Base-by-base conservation (phyloP, 2,797 vertebrate species). In the Lepilemur ruficaudatus region DNA sequence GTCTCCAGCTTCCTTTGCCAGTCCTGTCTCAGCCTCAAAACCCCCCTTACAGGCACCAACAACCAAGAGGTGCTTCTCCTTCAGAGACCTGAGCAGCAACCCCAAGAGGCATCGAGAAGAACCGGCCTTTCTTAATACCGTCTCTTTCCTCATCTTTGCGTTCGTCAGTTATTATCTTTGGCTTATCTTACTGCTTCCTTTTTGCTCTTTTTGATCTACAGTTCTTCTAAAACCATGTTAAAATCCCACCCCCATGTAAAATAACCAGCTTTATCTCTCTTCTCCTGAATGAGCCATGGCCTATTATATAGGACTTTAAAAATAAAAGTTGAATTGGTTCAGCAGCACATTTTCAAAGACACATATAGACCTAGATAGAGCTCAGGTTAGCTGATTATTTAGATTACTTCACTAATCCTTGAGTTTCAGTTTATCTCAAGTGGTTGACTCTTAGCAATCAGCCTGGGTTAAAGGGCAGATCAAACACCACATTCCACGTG, bases 101-200 rank as follows among this genome's bases (percentile, higher is more conserved):
- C 2, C 48, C 1, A 52, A 18, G 50, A 4, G 7, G 2, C 13
- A 50, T 87, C 15, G n/a, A 0, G 0, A 0, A 20, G 9, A 4
- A 30, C 0, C 7, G 41, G 1, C 3, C 6, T 88, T 57, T 20
- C 0, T 13, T 83, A 7, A 20, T 7, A 22, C 38, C 32, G 23
- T 1, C 5, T 67, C 7, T 63, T 20, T 46, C 2, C 23, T 0
- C 43, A 15, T 13, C 18, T 72, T 25, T 85, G 0, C 67, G 67
- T 83, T 65, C 20, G 32, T 70, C 10, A 20, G 0, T 46, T 50
- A 30, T 6, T 82, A 13, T 78, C 55, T 79, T 38, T 32, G 13
- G 5, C 1, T 85, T 20, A 93, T 30, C 30, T 59, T 61, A 14
- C 2, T 41, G 55, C 32, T 61, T 43, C 3, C 3, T 22, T 12